Evolutionary conservation across 2,113 vertebrate genomes (phyloP).

Genomic region (Onychostruthus taczanowskii): DNA sequence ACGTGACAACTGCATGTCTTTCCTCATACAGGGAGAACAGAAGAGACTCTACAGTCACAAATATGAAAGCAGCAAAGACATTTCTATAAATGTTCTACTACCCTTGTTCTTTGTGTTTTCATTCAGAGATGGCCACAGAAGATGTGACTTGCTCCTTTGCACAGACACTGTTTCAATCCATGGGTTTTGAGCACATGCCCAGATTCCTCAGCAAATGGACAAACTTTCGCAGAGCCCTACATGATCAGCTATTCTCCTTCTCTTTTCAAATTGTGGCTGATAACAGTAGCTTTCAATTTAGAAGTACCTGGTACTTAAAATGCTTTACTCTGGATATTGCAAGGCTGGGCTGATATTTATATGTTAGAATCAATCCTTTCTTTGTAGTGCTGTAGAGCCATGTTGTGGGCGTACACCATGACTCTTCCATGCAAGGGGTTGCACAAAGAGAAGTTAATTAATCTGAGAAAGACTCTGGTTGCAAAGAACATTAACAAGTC

Average conservation of each 20-base stretch:
- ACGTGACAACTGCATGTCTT: rapidly evolving
- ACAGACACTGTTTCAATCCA: background rate
- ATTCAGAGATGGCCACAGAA: background rate
- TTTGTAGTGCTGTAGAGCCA: background rate
- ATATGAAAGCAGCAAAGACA: background rate
- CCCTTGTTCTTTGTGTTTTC: background rate
- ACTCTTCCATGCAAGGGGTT: background rate
- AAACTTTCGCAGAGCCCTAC: background rate
- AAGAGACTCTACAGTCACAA: background rate
- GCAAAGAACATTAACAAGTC: background rate
- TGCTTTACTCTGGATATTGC: background rate
- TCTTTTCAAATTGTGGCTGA: background rate
- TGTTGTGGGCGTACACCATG: background rate
- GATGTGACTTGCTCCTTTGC: background rate
- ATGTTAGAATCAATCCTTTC: background rate
- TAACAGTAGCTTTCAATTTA: background rate
- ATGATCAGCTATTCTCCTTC: background rate
- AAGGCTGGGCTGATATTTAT: background rate
- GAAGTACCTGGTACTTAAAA: background rate
- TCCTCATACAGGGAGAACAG: background rate
- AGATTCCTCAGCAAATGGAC: background rate
- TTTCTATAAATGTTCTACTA: background rate
- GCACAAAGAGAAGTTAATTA: background rate
- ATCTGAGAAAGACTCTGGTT: background rate
- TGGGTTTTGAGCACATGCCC: background rate